Base-by-base conservation (phyloP, 2,797 vertebrate species). In the Microctenopoma steveboyesi region DNA sequence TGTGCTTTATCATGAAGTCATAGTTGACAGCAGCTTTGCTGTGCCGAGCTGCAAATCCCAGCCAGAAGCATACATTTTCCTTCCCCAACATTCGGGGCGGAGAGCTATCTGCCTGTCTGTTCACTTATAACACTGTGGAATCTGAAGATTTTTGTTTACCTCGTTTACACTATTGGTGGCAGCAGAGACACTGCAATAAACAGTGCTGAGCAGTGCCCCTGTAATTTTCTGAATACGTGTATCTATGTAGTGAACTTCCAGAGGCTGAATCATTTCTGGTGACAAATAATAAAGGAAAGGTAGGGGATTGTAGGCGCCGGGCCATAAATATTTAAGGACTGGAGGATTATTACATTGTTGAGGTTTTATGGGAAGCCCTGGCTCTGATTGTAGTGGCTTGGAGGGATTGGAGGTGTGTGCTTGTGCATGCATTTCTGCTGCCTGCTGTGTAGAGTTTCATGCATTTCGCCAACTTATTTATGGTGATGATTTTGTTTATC, bases 301-400 rank as follows among this genome's bases (percentile, higher is more conserved):
- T 72, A 53, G 60, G 49, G 66, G 65, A 69, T 72, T 80, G 76
- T 73, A 51, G 72, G 69, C 55, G 16, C 45, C 45, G 63, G 66
- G 48, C 70, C 78, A 91, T 91, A 87, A 88, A 92, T 90, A 88
- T 91, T 90, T 88, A 88, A 91, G 78, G 74, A 79, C 61, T 27
- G 33, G 72, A 46, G 79, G 69, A 86, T 89, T 91, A 88, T 88
- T 88, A 86, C 75, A 64, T 69, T 74, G 64, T 72, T 69, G 63
- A 33, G 73, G 33, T 69, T 86, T 85, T 76, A 86, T 75, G 48
- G 57, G 72, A 71, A 70, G 66, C 64, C 64, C 80, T 35, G 16
- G n/a, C 56, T 78, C 46, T 78, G 87, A 83, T 84, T 86, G 72
- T 54, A 54, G 69, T 53, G 22, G 62, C 71, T 83, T 56, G 75